A percentile compares a stretch with the other conserved stretches of the same genome.
Evolutionary conservation across 2,888 invertebrate species (phyloP).

Genomic region (Idaea aversata): DNA sequence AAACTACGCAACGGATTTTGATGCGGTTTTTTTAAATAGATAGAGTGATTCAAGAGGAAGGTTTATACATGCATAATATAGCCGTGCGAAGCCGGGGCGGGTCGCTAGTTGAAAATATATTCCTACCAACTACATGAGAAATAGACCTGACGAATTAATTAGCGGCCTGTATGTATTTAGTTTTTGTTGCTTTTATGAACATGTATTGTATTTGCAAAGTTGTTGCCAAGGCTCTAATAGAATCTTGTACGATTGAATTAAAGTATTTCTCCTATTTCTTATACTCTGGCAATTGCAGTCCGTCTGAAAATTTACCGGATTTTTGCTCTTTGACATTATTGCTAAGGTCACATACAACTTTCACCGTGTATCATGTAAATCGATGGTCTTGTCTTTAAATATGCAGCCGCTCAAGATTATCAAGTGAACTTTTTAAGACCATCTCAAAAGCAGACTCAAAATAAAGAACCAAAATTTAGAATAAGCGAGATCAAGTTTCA

Average conservation of each 20-base stretch:
- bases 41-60: too few relatives aligned
- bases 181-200: neutral
- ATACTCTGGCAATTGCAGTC: neutral
- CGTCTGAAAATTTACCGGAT: slow-evolving; percentile 21
- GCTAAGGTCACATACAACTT: slow-evolving; percentile 35
- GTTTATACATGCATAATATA: too few relatives aligned
- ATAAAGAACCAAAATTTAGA: slow-evolving; percentile 27
- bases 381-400: slow-evolving; percentile 34
- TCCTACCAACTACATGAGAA: neutral
- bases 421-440: slow-evolving; percentile 36
- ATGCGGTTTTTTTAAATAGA: too few relatives aligned
- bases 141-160: neutral
- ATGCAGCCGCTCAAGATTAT: slow-evolving; percentile 38
- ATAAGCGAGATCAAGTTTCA: slow-evolving; percentile 28
- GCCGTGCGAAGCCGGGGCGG: too few relatives aligned
- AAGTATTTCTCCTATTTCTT: slow-evolving; percentile 2
- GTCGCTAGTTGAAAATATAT: too few relatives aligned
- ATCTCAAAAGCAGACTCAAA: slow-evolving; percentile 27
- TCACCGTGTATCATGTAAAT: slow-evolving; percentile 36
- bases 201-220: neutral
- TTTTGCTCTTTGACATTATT: slow-evolving; percentile 35
- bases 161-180: neutral
- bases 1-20: too few relatives aligned
- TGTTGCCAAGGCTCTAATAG: neutral
- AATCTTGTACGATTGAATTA: slow-evolving; percentile 2